Percentiles rank a stretch among this genome's conserved stretches.
Conservation (phyloP, 2,888 invertebrate genomes). For the Cantharis lateralis region DNA sequence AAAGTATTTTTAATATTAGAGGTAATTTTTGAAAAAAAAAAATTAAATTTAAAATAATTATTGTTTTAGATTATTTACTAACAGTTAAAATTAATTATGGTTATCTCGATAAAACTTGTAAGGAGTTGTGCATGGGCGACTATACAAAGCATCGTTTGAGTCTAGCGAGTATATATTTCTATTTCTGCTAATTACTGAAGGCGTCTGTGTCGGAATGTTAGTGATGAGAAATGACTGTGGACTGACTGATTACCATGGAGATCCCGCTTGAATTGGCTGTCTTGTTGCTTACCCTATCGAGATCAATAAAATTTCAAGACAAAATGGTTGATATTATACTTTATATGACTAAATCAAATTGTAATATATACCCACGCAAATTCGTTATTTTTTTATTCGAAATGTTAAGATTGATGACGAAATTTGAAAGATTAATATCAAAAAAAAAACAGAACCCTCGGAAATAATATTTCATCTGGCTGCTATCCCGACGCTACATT, state of each 20-base stretch:
- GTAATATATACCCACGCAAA: background rate
- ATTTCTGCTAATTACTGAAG: slow-evolving; percentile 57
- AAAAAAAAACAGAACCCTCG: slow-evolving; percentile 32
- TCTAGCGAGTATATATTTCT: slow-evolving; percentile 50
- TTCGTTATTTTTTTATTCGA: slow-evolving; percentile 1
- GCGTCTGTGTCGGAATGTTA: slow-evolving; percentile 52
- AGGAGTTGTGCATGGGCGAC: slow-evolving; percentile 34
- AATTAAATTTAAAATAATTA: background rate
- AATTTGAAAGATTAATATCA: slow-evolving; percentile 20
- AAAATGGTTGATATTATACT: slow-evolving; percentile 27
- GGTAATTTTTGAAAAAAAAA: background rate
- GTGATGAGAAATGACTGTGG: slow-evolving; percentile 55
- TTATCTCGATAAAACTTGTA: slow-evolving; percentile 25
- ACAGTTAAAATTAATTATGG: slow-evolving; percentile 7
- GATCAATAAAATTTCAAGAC: slow-evolving; percentile 32
- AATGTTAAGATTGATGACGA: slow-evolving; percentile 5
- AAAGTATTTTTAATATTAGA: too few relatives aligned
- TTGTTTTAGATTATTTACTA: background rate
- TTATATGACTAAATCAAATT: background rate
- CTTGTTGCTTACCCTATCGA: slow-evolving; percentile 4
- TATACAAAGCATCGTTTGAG: slow-evolving; percentile 39
- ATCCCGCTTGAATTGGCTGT: slow-evolving; percentile 40
- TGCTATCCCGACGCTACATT: slow-evolving; percentile 36
- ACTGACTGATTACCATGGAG: slow-evolving; percentile 55
- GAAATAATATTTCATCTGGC: slow-evolving; percentile 39